These are phyloP conservation scores for Atrichornis clamosus DNA, from an alignment of 2,113 vertebrate genomes.

Conservation along the genomic window DNA sequence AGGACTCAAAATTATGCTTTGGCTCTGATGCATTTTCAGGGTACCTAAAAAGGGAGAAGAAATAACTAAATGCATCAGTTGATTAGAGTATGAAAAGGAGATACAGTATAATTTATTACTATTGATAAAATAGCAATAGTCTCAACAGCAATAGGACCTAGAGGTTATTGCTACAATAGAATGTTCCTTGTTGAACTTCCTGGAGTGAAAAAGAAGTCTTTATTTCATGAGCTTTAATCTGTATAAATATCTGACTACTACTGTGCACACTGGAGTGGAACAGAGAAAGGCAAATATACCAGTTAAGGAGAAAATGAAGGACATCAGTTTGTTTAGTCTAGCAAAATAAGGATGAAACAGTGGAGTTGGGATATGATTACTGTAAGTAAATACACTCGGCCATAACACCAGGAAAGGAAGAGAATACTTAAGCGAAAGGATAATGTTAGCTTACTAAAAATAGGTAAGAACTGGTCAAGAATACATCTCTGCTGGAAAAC, in stretches of 20 bases:
- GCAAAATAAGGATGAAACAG: neutral
- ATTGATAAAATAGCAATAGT: neutral
- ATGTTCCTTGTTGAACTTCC: neutral
- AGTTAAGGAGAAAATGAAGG: neutral
- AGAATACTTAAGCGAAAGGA: neutral
- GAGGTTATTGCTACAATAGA: neutral
- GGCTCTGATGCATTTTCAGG: neutral
- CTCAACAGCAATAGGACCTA: neutral
- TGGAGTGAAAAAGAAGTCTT: neutral
- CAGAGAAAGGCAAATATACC: neutral
- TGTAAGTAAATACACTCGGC: neutral
- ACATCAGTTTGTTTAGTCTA: conserved; percentile 32
- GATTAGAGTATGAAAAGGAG: neutral
- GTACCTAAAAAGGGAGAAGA: neutral
- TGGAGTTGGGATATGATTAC: neutral
- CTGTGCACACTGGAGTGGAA: neutral
- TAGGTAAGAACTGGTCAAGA: neutral
- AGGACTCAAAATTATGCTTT: neutral
- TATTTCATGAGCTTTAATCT: neutral
- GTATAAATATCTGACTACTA: neutral
- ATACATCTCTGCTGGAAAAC: neutral
- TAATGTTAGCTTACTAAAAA: conserved; percentile 8
- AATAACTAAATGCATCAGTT: neutral
- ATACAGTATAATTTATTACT: neutral
- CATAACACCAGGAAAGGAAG: neutral